Evolutionary conservation across 2,797 vertebrate species (phyloP).

Genomic region (Salarias fasciatus): DNA sequence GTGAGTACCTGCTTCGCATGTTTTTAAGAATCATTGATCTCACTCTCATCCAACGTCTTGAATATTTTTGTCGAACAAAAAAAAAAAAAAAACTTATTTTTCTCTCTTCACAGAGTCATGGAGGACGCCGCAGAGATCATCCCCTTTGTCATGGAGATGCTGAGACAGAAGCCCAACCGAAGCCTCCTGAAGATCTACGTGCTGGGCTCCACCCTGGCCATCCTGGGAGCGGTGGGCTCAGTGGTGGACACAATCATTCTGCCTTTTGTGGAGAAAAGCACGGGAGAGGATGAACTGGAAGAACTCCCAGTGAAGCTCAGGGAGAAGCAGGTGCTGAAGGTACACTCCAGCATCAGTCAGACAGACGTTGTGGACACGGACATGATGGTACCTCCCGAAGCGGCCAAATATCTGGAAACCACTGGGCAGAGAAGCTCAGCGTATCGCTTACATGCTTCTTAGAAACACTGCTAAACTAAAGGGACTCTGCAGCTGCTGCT

Average conservation of each 20-base stretch:
- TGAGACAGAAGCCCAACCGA: conserved; percentile 81
- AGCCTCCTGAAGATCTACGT: conserved; percentile 87
- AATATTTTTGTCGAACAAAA: not conserved
- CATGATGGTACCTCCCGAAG: not conserved
- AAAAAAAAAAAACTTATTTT: conserved; percentile 3
- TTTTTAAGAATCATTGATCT: too few species aligned
- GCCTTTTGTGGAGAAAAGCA: conserved; percentile 77
- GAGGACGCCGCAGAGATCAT: conserved; percentile 86
- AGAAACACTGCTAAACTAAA: conserved; percentile 6
- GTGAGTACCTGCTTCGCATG: conserved; percentile 52
- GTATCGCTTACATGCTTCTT: conserved; percentile 82
- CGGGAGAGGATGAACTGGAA: conserved; percentile 60
- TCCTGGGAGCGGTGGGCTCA: conserved; percentile 85
- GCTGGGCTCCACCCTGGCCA: conserved; percentile 88
- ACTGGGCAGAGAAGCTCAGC: conserved; percentile 66
- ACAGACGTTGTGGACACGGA: conserved; percentile 13
- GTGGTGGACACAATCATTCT: conserved; percentile 86
- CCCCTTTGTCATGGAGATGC: conserved; percentile 89
- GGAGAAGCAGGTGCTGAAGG: conserved; percentile 10
- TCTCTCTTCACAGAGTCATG: conserved; percentile 68
- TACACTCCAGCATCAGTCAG: conserved; percentile 12
- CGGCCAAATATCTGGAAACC: conserved; percentile 55
- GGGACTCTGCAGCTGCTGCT: too few species aligned
- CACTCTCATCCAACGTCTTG: too few species aligned
- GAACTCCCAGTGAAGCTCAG: conserved; percentile 14